These are phyloP conservation scores for Amphilophus citrinellus DNA, from an alignment of 2,113 vertebrate species.

Conservation along the genomic window DNA sequence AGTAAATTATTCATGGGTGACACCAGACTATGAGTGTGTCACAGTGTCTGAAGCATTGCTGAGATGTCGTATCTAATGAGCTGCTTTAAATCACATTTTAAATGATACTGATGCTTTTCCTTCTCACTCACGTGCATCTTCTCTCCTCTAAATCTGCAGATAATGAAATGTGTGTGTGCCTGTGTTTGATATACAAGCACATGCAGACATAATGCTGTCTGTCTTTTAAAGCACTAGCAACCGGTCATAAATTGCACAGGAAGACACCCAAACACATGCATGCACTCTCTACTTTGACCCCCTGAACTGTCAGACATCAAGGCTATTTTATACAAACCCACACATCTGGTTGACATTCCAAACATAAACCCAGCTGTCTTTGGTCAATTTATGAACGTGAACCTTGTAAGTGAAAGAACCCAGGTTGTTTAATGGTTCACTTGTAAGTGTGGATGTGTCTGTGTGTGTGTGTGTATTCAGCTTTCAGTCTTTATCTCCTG, in stretches of 20 bases:
- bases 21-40: slow-evolving; percentile 50
- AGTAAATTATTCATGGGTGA: slow-evolving; percentile 69
- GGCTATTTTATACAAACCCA: slow-evolving; percentile 38
- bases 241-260: slow-evolving; percentile 41
- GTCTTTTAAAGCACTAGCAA: slow-evolving; percentile 30
- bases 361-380: slow-evolving; percentile 50
- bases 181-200: slow-evolving; percentile 30
- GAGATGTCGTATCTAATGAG: slow-evolving; percentile 44
- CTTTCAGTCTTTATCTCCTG: neutral
- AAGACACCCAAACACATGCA: slow-evolving; percentile 27
- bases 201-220: slow-evolving; percentile 24
- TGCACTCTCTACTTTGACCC: slow-evolving; percentile 37
- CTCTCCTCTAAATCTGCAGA: slow-evolving; percentile 14
- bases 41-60: slow-evolving; percentile 49
- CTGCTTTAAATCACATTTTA: slow-evolving; percentile 54
- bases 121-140: slow-evolving; percentile 7
- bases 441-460: slow-evolving; percentile 16
- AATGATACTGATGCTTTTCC: slow-evolving; percentile 31
- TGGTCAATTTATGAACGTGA: slow-evolving; percentile 42
- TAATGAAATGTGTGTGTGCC: slow-evolving; percentile 41
- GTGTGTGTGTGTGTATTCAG: neutral
- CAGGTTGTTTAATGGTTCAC: slow-evolving; percentile 48
- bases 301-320: slow-evolving; percentile 45
- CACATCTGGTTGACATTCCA: slow-evolving; percentile 61
- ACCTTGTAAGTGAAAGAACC: slow-evolving; percentile 49